phyloP scores from a whole-genome alignment of 2,888 invertebrate species.

The Agrilus biguttatus region DNA sequence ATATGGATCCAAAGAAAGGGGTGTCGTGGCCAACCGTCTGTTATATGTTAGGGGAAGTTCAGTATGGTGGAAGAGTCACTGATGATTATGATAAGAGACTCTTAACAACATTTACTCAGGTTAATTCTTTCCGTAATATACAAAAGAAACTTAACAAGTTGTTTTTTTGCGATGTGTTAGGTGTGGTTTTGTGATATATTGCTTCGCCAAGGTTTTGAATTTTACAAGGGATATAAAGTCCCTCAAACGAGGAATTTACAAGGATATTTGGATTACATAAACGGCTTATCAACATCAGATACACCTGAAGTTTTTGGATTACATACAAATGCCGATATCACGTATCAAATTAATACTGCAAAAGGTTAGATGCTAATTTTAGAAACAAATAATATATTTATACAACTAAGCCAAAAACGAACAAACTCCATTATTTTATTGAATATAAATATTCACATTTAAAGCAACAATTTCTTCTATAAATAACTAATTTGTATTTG shows the following conservation, averaged over 20 bases:
- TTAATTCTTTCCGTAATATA: constrained; percentile 10
- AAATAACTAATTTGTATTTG: background rate
- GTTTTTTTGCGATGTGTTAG: constrained; percentile 9
- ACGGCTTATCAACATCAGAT: constrained; percentile 63
- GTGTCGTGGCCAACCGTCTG: constrained; percentile 96
- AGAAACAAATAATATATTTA: background rate
- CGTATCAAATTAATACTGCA: constrained; percentile 93
- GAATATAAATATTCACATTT: background rate
- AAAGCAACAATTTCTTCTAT: background rate
- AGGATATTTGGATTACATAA: constrained; percentile 76
- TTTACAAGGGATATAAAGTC: constrained; percentile 85
- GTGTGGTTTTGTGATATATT: constrained; percentile 92
- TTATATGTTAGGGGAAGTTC: constrained; percentile 92
- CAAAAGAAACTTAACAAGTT: too few species aligned
- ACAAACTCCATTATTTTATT: too few species aligned
- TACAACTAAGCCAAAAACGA: too few species aligned
- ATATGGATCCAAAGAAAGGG: constrained; percentile 92
- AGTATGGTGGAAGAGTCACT: constrained; percentile 74
- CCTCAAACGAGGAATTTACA: constrained; percentile 70
- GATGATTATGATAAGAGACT: constrained; percentile 94
- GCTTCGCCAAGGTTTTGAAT: constrained; percentile 77
- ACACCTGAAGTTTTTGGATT: constrained; percentile 95
- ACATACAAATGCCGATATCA: constrained; percentile 92
- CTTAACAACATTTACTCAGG: constrained; percentile 79
- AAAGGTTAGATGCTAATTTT: constrained; percentile 39